Evolutionary conservation across 2,113 vertebrate genomes (phyloP).

Genomic region (Aspiorhynchus laticeps): DNA sequence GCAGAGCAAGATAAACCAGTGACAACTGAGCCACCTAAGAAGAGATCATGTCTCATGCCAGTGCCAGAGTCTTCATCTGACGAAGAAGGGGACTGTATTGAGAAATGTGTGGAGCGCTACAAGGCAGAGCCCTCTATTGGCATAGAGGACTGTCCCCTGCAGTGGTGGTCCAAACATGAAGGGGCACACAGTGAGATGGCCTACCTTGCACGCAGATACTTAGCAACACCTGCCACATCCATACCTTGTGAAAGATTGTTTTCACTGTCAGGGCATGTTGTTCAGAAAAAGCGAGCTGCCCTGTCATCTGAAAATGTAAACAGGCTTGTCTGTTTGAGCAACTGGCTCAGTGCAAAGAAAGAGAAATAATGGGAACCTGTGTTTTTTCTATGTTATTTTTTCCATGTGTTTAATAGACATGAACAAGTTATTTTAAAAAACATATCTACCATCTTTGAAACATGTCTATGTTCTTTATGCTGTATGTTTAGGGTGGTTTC

Average conservation of each 20-base stretch:
- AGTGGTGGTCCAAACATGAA: constrained; percentile 42
- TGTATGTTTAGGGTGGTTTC: too few relatives aligned
- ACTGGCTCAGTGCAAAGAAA: constrained; percentile 35
- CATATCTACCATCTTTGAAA: too few relatives aligned
- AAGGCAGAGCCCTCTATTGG: constrained; percentile 34
- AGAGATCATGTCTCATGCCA: background rate
- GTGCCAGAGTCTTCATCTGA: constrained; percentile 10
- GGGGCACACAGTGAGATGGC: constrained; percentile 37
- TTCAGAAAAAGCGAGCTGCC: constrained; percentile 41
- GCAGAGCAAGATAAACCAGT: background rate
- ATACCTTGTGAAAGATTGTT: constrained; percentile 20
- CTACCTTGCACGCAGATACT: constrained; percentile 33
- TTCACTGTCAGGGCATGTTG: constrained; percentile 20
- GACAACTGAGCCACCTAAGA: constrained; percentile 16
- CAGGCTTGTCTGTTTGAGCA: constrained; percentile 43
- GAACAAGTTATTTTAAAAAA: background rate
- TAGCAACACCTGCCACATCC: constrained; percentile 43
- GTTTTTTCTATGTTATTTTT: background rate
- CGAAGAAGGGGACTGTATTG: constrained; percentile 25
- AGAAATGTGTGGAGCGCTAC: constrained; percentile 27
- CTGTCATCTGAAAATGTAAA: constrained; percentile 44
- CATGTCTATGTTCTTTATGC: too few relatives aligned
- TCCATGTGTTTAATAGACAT: background rate
- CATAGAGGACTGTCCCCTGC: constrained; percentile 40
- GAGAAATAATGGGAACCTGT: background rate